Percentiles rank a stretch among this genome's conserved stretches.
These are phyloP conservation scores for Morelia viridis DNA, from an alignment of 2,797 vertebrate genomes.

Conservation along the genomic window DNA sequence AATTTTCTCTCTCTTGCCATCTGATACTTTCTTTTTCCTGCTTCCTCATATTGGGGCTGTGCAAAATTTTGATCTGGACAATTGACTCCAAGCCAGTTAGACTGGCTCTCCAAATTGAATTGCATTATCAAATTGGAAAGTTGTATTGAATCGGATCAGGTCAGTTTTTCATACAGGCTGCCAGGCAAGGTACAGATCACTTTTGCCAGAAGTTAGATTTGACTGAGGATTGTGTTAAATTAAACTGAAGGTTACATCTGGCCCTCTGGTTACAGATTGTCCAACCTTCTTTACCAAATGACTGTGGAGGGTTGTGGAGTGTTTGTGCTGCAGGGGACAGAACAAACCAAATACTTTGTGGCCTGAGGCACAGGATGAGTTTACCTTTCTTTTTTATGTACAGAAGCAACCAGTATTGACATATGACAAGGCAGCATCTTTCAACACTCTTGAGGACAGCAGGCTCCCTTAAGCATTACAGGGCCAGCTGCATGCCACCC, in stretches of 20 bases:
- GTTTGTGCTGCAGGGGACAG: background rate
- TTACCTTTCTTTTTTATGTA: background rate
- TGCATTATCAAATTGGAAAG: background rate
- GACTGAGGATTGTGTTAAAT: background rate
- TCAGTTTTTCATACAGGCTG: background rate
- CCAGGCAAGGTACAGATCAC: background rate
- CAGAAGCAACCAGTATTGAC: background rate
- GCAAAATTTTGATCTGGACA: background rate
- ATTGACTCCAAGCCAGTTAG: background rate
- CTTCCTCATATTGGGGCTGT: background rate
- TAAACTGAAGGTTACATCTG: background rate
- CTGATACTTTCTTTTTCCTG: background rate
- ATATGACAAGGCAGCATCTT: background rate
- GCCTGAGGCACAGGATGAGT: background rate
- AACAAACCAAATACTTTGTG: background rate
- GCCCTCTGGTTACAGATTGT: background rate
- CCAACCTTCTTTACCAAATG: background rate
- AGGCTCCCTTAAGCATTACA: background rate
- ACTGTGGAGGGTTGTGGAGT: background rate
- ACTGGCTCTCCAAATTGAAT: background rate
- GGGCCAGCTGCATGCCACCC: background rate
- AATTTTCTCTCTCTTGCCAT: no score
- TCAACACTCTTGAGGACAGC: background rate
- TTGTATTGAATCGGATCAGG: background rate
- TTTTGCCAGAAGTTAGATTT: background rate